Base-by-base conservation (phyloP, 2,888 invertebrate species). In the Spatulosminthurus flaviceps region DNA sequence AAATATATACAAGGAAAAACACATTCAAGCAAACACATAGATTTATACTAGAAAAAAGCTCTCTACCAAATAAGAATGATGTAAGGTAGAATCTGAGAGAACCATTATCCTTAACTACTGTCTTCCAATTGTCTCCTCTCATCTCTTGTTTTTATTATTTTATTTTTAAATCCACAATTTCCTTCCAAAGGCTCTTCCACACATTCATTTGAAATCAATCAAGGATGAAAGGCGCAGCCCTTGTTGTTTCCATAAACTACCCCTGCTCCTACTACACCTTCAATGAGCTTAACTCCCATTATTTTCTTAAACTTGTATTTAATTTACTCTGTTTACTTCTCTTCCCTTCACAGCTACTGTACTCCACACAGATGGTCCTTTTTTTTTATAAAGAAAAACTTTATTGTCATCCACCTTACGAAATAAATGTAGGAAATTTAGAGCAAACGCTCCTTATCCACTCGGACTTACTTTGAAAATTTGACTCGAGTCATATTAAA, bases 101-200 rank as follows among this genome's bases (percentile, higher is more conserved):
- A 5, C 51, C 51, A 51, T 51, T 51, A 13, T 51, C 16, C 51
- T 51, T 51, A 51, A 51, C 51, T 51, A 51, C 51, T 51, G n/a
- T 51, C 51, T 51, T 51, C 7, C 16, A 19, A 16, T 51, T 51
- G 51, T 51, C 1, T n/a, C n/a, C 9, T 19, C 51, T 51, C 51
- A 51, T 51, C 51, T 11, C 7, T 51, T 51, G 51, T 51, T 51
- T 51, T 51, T 51, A 51, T 51, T 51, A 11, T 51, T n/a, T n/a
- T n/a, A n/a, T 34, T 34, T 51, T 51, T 51, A 51, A 51, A 51
- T 51, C 51, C 51, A 51, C 51, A 51, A n/a, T 51, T 51, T 51
- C 2, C 51, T 51, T 51, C 9, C 5, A 51, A 19, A n/a, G 51
- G 51, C 19, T 51, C 51, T n/a, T n/a, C n/a, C n/a, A n/a, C n/a